phyloP scores from a whole-genome alignment of 2,797 vertebrate genomes.

The Diplodus sargus region DNA sequence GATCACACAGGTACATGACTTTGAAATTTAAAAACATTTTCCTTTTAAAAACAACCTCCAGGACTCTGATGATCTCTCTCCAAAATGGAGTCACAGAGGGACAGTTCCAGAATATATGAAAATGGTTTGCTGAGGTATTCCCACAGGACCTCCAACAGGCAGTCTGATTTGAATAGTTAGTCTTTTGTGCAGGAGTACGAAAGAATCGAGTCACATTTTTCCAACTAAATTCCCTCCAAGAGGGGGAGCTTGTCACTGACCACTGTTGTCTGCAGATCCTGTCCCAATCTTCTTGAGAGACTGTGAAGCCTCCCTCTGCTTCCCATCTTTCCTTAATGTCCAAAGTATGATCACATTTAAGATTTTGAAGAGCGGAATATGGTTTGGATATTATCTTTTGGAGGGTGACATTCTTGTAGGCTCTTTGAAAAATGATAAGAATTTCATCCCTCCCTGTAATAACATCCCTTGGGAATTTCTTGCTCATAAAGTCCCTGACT shows the following conservation, averaged over 20 bases:
- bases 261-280: constrained; percentile 1
- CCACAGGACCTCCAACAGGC: constrained; percentile 1
- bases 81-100: background rate
- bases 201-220: background rate
- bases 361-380: background rate
- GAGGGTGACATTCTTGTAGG: background rate
- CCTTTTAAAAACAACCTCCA: background rate
- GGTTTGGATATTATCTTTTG: background rate
- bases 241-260: background rate
- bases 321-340: background rate
- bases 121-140: background rate
- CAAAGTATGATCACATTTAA: background rate
- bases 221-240: background rate
- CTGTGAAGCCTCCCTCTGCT: background rate
- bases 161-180: background rate
- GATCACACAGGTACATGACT: background rate
- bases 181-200: background rate
- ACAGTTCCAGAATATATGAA: too few species aligned
- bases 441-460: background rate
- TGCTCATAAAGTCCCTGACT: background rate
- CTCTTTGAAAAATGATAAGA: background rate
- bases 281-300: background rate
- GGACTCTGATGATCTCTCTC: too few species aligned
- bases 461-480: too few species aligned
- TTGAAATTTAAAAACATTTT: background rate